Evolutionary conservation across 2,797 vertebrate genomes (phyloP), one percentile per base, ranked within the genome.

Genomic region (Pipistrellus pygmaeus): DNA sequence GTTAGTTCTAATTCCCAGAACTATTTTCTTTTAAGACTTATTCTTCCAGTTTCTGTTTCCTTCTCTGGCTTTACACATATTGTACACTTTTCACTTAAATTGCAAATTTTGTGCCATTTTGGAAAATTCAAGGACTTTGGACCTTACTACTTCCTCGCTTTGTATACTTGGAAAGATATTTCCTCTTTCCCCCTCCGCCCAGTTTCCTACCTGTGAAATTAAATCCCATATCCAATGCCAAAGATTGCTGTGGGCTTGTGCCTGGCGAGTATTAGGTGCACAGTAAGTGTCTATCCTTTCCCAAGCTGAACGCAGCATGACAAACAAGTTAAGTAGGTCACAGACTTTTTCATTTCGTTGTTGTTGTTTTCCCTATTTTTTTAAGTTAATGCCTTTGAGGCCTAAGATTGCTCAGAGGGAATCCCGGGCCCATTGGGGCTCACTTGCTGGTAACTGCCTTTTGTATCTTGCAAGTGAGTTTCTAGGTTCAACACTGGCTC

Each of bases 21-120:
- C 60, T 62, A 38, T 94, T 88, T 90, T 90, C 18, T 93, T 73
- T 78, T 13, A 91, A 90, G 38, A 75, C 15, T 13, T 77, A 44
- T 72, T 88, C 88, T 87, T n/a, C 64, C 23, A 57, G n/a, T 82
- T 69, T 95, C 88, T 51, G 55, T 81, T 87, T 90, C 35, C 69
- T 68, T 25, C 62, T 90, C 71, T 85, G 62, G 41, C 72, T 53
- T 71, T 60, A 4, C 1, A 90, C 7, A 4, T 66, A 23, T 73
- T 77, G 32, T 44, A 25, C 32, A 62, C 46, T 32, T 81, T 71
- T 83, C 13, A 72, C 77, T 76, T 89, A 48, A 72, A 62, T 73
- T 55, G 48, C 75, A 94, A 91, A 78, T 62, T 38, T 41, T 81
- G 17, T 68, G 80, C 32, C 69, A 46, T 78, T 91, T 88, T 73